Evolutionary conservation across 2,888 invertebrate genomes (phyloP), one percentile per base, ranked within the genome.

Genomic region (Allacma fusca): DNA sequence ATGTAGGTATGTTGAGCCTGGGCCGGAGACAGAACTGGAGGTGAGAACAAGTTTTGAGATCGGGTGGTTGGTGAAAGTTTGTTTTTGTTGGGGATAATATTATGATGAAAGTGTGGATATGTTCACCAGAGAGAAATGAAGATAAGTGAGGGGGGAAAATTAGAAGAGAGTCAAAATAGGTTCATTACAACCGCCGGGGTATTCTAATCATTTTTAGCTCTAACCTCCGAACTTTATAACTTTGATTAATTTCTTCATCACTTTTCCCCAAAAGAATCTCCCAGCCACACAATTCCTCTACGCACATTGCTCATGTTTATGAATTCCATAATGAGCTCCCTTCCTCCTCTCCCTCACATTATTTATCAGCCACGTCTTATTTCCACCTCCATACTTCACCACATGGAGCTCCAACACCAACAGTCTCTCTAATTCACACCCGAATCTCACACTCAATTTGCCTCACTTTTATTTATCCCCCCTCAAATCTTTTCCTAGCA

Each of bases 181-280:
- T 75, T 75, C 75, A 75, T 75, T 75, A 75, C 69, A 69, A 75
- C 75, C 75, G 69, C 75, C 34, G 57, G 75, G 75, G 75, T 69
- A 75, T 69, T 40, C 69, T 75, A 75, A 75, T 75, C 75, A 69
- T 75, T 68, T 75, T 75, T 75, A 69, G 68, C 59, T 57, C 68
- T 75, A 75, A 75, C 75, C 75, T 75, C 75, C 75, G 23, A 75
- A 75, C 68, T 75, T 75, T 67, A 75, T 75, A 75, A 69, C 69
- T 75, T 75, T 75, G 75, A 75, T 75, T 75, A 75, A 75, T 75
- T 75, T 57, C 75, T 75, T 75, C 75, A 75, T 75, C 75, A 75
- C 75, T 65, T 59, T 69, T 23, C 34, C 50, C 16, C 50, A 5
- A 4, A 50, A 19, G 16, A 13, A 50, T 50, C n/a, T 16, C 5